Evolutionary conservation across 2,113 vertebrate genomes (phyloP).

Genomic region (Nyctibius bracteatus): DNA sequence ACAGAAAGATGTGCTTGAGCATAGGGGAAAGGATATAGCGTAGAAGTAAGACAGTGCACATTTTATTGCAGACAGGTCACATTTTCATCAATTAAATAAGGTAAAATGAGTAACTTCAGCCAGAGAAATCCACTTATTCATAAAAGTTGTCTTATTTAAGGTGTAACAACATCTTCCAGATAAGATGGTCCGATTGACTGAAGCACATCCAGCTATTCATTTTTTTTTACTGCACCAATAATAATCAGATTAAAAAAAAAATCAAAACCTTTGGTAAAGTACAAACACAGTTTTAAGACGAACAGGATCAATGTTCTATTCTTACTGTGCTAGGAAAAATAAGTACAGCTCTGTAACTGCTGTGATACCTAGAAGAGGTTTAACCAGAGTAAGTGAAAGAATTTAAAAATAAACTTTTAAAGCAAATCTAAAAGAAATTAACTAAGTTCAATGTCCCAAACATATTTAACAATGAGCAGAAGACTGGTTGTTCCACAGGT

Average conservation of each 20-base stretch:
- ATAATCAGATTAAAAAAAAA: not conserved
- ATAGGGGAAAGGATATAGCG: not conserved
- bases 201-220: not conserved
- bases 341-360: slow-evolving; percentile 30
- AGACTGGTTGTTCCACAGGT: slow-evolving; percentile 54
- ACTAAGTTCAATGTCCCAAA: slow-evolving; percentile 48
- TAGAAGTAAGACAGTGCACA: slow-evolving; percentile 9
- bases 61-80: slow-evolving; percentile 59
- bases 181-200: not conserved
- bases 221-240: slow-evolving; percentile 4
- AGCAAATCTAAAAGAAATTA: slow-evolving; percentile 50
- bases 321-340: slow-evolving; percentile 18
- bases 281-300: slow-evolving; percentile 10
- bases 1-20: not conserved
- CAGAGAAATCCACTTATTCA: slow-evolving; percentile 19
- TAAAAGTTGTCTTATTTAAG: slow-evolving; percentile 9
- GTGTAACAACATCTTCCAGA: not conserved
- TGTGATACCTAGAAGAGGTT: slow-evolving; percentile 19
- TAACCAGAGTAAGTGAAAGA: slow-evolving; percentile 32
- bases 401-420: slow-evolving; percentile 42
- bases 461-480: slow-evolving; percentile 17
- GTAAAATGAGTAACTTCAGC: slow-evolving; percentile 46
- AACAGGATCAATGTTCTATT: not conserved
- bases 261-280: slow-evolving; percentile 35
- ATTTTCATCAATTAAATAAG: slow-evolving; percentile 42